A percentile compares a stretch with the other conserved stretches of the same genome.
phyloP scores from a whole-genome alignment of 2,113 vertebrate genomes.

The Lota lota region DNA sequence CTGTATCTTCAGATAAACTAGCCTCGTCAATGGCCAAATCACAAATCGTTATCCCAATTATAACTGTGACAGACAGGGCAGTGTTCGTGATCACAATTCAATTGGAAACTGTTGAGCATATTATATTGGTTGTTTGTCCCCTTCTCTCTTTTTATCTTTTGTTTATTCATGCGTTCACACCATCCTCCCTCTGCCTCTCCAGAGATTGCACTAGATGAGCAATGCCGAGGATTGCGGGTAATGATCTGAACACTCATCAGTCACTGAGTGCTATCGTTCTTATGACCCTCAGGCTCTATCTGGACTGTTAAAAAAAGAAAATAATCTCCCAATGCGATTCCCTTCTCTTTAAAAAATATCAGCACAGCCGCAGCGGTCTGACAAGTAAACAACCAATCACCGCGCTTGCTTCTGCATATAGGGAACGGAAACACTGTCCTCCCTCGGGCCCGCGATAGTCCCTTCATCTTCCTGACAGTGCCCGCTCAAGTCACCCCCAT shows the following conservation, averaged over 20 bases:
- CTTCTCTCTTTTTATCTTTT: neutral
- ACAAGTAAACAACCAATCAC: too few species aligned
- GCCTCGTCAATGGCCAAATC: too few species aligned
- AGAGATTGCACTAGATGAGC: constrained; percentile 28
- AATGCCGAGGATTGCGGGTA: constrained; percentile 49
- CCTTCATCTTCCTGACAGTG: too few species aligned
- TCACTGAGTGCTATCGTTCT: constrained; percentile 29
- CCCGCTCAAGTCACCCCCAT: too few species aligned
- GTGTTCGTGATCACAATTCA: too few species aligned
- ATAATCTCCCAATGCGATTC: neutral
- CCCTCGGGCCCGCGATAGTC: too few species aligned
- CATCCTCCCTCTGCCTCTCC: neutral
- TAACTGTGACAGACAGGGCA: too few species aligned
- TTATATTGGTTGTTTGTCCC: neutral
- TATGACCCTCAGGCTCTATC: constrained; percentile 31
- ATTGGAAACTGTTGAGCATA: too few species aligned
- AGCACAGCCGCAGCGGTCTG: constrained; percentile 7
- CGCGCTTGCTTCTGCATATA: too few species aligned
- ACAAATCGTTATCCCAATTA: too few species aligned
- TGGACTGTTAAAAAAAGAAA: neutral
- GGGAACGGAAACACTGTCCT: too few species aligned
- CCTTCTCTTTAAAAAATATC: neutral
- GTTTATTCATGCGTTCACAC: neutral
- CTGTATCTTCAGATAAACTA: too few species aligned
- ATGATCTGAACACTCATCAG: constrained; percentile 41